A percentile compares a stretch with the other conserved stretches of the same genome.
phyloP scores from a whole-genome alignment of 2,797 vertebrate species.

The Falco concolor region DNA sequence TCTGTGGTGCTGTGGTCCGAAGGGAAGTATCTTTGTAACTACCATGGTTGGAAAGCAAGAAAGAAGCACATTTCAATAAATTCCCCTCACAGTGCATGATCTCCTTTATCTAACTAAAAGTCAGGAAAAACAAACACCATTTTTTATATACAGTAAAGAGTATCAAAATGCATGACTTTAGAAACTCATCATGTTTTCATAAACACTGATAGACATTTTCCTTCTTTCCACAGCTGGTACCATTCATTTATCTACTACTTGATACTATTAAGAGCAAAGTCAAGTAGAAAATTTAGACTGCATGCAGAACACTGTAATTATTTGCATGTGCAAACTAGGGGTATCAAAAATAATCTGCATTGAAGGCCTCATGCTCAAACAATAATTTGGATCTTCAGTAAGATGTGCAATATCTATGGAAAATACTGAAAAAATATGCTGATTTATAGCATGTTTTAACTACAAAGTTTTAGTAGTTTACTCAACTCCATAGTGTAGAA shows the following conservation, averaged over 20 bases:
- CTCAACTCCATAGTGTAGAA: background rate
- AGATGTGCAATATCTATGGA: background rate
- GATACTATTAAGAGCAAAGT: background rate
- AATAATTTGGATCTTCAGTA: background rate
- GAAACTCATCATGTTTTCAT: background rate
- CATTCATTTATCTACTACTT: background rate
- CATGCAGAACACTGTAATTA: background rate
- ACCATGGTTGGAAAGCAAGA: background rate
- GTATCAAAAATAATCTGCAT: background rate
- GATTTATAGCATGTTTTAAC: background rate
- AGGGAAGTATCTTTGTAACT: background rate
- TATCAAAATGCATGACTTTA: background rate
- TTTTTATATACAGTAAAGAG: background rate
- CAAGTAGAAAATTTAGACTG: background rate
- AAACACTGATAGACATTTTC: background rate
- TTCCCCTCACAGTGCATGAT: background rate
- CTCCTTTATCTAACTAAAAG: background rate
- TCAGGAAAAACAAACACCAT: background rate
- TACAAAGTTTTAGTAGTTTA: background rate
- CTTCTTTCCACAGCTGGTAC: background rate
- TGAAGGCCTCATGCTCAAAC: background rate
- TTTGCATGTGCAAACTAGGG: background rate
- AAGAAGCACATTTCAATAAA: background rate
- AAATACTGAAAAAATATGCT: background rate
- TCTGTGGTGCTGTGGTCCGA: background rate